Evolutionary conservation across 2,888 invertebrate genomes (phyloP), one percentile per base, ranked within the genome.

Genomic region (Urechis unicinctus): DNA sequence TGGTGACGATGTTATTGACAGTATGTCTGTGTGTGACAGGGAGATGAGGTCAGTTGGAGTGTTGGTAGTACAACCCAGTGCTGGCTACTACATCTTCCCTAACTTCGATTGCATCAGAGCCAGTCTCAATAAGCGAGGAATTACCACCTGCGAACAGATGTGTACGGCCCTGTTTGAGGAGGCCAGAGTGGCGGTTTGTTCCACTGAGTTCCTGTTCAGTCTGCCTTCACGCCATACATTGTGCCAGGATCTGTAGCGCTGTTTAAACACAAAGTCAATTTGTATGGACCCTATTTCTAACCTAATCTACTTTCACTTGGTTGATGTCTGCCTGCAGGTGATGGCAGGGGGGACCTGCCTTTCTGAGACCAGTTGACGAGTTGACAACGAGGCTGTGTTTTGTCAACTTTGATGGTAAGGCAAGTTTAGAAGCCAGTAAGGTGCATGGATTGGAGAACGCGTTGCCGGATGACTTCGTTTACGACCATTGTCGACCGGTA

Each of bases 51-150:
- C 66, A 24, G 70, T 70, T 3, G 75, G 74, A 1, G 69, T 75
- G 9, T 64, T 61, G 45, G 65, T 65, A n/a, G 51, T 69, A 2
- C 51, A 51, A 2, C 68, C 77, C 13, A 65, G 59, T 43, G 72
- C 66, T 22, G 73, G 72, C 17, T 76, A 70, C 64, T 75, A 75
- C 61, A 68, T 74, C 29, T 72, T 76, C 55, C 75, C 75, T 1
- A 72, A 75, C 55, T 77, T 77, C 59, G 70, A 68, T 42, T 53
- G 71, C 3, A 50, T 73, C 9, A 53, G 62, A 50, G 41, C 61
- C 1, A 52, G 60, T 4, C 59, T 75, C 46, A 56, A 36, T n/a
- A 50, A 56, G 43, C 60, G 68, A 28, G 71, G 71, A 1, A 62
- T 76, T 36, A 54, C 52, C 17, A 70, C 68, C 0, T 68, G 75